Percentiles rank a stretch among this genome's conserved stretches.
Evolutionary conservation across 53 echinoderm and acorn worm genomes (phyloP).

Genomic region (Paracentrotus lividus): DNA sequence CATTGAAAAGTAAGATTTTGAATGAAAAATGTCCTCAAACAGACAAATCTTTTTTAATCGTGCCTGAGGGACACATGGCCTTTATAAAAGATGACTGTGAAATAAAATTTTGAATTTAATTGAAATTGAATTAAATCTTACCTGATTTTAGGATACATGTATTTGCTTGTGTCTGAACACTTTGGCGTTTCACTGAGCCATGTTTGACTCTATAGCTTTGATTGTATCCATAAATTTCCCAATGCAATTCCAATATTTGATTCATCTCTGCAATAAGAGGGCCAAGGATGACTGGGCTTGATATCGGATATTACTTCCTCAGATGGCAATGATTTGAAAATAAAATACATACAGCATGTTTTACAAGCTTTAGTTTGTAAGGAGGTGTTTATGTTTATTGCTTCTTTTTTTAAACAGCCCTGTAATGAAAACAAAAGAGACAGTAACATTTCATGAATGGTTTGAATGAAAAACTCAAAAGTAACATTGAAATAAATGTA

Average conservation of each 20-base stretch:
- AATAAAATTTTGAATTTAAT: too few species aligned
- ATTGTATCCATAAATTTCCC: background rate
- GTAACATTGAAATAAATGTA: too few species aligned
- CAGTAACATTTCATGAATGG: too few species aligned
- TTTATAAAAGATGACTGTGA: too few species aligned
- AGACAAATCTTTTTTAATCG: too few species aligned
- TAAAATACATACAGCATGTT: background rate
- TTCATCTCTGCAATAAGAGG: background rate
- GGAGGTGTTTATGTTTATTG: background rate
- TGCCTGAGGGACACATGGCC: too few species aligned
- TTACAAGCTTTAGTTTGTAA: too few species aligned
- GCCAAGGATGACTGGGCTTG: background rate
- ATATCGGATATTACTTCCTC: background rate
- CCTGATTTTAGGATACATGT: background rate
- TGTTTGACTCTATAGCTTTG: background rate
- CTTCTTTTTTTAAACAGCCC: background rate
- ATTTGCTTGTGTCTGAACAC: background rate
- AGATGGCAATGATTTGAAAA: background rate
- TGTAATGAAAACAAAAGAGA: too few species aligned
- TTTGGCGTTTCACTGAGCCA: background rate
- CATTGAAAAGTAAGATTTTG: too few species aligned
- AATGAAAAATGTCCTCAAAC: too few species aligned
- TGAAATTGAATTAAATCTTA: too few species aligned
- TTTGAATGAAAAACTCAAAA: too few species aligned
- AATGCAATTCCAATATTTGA: background rate